Percentiles rank a stretch among this genome's conserved stretches.
phyloP scores from a whole-genome alignment of 2,797 vertebrate genomes.

The Parotocinclus haroldoi region DNA sequence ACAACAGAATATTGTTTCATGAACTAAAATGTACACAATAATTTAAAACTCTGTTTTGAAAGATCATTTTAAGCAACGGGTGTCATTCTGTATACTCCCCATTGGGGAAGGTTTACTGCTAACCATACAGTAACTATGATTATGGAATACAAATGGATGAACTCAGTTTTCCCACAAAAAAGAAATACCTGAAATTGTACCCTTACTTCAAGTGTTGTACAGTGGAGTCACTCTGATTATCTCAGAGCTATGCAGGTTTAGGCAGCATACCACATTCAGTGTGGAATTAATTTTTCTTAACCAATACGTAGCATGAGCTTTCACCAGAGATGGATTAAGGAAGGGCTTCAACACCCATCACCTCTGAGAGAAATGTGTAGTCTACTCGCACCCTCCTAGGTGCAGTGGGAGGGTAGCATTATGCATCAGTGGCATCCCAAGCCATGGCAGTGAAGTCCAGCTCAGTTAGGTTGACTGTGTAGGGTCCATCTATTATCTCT shows the following conservation, averaged over 20 bases:
- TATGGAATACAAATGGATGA: neutral
- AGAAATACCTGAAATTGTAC: slow-evolving; percentile 2
- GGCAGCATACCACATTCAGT: neutral
- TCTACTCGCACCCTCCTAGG: neutral
- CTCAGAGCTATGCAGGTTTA: neutral
- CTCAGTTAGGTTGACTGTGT: slow-evolving; percentile 73
- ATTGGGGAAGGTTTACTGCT: slow-evolving; percentile 16
- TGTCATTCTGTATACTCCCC: slow-evolving; percentile 7
- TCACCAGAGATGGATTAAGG: neutral
- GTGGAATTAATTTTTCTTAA: neutral
- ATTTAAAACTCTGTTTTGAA: no score
- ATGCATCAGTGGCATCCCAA: slow-evolving; percentile 67
- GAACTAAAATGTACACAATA: no score
- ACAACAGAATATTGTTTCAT: no score
- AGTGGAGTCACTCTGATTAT: neutral
- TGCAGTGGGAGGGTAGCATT: slow-evolving; percentile 32
- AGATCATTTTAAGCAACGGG: no score
- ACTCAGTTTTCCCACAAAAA: neutral
- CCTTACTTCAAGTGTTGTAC: neutral
- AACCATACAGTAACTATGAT: neutral
- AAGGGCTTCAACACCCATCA: neutral
- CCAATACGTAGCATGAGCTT: slow-evolving; percentile 1
- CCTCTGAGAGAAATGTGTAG: neutral
- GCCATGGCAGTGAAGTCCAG: slow-evolving; percentile 62
- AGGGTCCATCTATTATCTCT: slow-evolving; percentile 64